Percentiles rank a stretch among this genome's conserved stretches.
phyloP scores from a whole-genome alignment of 1,140 invertebrate species.

The Magallana angulata region DNA sequence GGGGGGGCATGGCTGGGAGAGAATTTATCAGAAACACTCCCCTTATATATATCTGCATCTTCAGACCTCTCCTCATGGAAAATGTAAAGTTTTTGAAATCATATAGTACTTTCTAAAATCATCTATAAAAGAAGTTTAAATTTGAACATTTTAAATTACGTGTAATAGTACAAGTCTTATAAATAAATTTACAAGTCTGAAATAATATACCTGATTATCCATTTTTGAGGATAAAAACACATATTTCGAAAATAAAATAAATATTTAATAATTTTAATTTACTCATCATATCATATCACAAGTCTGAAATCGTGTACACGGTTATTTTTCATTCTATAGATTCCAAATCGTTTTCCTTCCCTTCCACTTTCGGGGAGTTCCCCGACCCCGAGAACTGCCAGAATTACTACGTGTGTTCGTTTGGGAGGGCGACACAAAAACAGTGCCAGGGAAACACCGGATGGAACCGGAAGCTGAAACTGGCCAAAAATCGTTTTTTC shows the following conservation, averaged over 20 bases:
- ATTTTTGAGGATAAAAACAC: no score
- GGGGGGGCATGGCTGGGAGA: not conserved
- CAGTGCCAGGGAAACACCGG: not conserved
- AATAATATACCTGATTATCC: no score
- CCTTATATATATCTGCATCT: not conserved
- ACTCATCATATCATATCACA: no score
- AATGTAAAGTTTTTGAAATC: no score
- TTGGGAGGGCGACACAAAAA: not conserved
- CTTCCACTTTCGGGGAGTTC: not conserved
- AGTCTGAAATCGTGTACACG: not conserved
- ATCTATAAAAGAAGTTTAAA: no score
- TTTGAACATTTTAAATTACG: no score
- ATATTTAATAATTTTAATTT: not conserved
- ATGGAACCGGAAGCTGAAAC: slow-evolving; percentile 6
- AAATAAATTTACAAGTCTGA: no score
- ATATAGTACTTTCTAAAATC: not conserved
- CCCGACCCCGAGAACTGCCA: not conserved
- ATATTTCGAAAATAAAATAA: no score
- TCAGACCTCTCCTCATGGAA: no score
- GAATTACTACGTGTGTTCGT: slow-evolving; percentile 2
- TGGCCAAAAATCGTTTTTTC: no score
- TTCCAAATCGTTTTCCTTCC: not conserved
- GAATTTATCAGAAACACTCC: no score
- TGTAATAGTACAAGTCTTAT: no score
- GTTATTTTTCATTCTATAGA: not conserved